Conservation (phyloP, 2,113 vertebrate genomes). For the Cinclus mexicanus region DNA sequence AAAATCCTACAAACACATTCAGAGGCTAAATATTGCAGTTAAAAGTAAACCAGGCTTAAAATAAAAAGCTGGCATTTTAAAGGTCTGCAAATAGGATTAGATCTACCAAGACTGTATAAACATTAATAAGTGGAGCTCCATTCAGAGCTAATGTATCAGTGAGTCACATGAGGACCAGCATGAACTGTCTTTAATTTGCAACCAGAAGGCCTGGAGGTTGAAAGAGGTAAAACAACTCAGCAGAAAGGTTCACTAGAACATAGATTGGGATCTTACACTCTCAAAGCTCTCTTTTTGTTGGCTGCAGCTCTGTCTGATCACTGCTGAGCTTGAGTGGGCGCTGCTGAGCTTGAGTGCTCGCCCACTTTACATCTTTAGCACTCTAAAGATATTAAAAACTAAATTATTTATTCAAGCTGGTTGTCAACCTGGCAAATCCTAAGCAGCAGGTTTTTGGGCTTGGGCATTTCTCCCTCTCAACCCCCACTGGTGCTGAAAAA, state of each 20-base stretch:
- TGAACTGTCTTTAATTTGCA: not conserved
- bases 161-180: not conserved
- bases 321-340: not conserved
- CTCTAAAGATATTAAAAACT: not conserved
- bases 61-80: slow-evolving; percentile 15
- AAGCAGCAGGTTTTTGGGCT: not conserved
- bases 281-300: not conserved
- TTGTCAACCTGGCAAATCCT: not conserved
- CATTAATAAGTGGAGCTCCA: not conserved
- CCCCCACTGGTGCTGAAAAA: not conserved
- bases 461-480: not conserved
- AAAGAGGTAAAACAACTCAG: not conserved
- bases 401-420: not conserved
- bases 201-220: not conserved
- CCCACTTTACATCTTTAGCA: not conserved
- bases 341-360: not conserved
- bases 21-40: not conserved
- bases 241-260: not conserved
- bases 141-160: not conserved
- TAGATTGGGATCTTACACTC: not conserved
- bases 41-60: slow-evolving; percentile 3
- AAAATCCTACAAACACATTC: not conserved
- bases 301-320: slow-evolving; percentile 4
- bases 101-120: not conserved
- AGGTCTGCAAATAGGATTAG: slow-evolving; percentile 2